Percentiles rank a stretch among this genome's conserved stretches.
Evolutionary conservation across 2,888 invertebrate species (phyloP).

Genomic region (Idaea aversata): DNA sequence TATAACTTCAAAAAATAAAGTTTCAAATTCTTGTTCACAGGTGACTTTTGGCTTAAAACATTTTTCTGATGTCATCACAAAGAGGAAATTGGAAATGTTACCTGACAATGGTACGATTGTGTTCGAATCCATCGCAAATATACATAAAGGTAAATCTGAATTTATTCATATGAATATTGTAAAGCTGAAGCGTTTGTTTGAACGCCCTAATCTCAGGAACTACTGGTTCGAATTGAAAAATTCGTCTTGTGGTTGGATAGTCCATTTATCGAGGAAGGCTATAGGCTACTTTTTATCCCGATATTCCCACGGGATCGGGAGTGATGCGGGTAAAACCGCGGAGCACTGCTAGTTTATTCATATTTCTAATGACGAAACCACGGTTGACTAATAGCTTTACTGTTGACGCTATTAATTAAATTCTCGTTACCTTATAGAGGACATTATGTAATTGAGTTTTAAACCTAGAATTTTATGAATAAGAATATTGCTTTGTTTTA

Average conservation of each 20-base stretch:
- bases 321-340: too few species aligned
- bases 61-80: constrained; percentile 95
- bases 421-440: not conserved
- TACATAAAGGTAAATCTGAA: constrained; percentile 83
- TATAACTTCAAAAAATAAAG: too few species aligned
- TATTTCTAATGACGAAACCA: not conserved
- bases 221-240: too few species aligned
- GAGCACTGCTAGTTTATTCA: too few species aligned
- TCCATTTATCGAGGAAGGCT: too few species aligned
- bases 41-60: constrained; percentile 85
- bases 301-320: too few species aligned
- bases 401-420: constrained; percentile 4
- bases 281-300: too few species aligned
- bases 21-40: constrained; percentile 38
- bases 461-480: not conserved
- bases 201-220: too few species aligned
- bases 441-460: constrained; percentile 2
- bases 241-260: too few species aligned
- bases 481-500: not conserved
- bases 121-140: constrained; percentile 93
- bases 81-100: constrained; percentile 94
- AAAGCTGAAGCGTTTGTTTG: too few species aligned
- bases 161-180: constrained; percentile 4
- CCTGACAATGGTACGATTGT: constrained; percentile 97
- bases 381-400: not conserved